Evolutionary conservation across 2,888 invertebrate genomes (phyloP).

Genomic region (Ceratothoa steindachneri): DNA sequence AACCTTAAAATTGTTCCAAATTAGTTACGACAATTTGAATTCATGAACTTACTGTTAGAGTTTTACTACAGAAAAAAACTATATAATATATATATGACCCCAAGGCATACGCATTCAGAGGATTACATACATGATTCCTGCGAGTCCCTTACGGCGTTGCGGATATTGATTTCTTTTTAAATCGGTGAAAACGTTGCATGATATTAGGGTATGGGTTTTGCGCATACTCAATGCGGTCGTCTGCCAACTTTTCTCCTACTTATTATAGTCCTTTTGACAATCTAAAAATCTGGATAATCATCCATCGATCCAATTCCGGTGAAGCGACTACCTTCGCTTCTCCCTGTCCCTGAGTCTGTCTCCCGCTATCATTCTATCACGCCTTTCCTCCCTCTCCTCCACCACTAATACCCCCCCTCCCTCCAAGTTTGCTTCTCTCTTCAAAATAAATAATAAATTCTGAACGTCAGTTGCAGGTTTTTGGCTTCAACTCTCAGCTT

Average conservation of each 20-base stretch:
- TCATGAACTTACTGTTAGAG: too few relatives aligned
- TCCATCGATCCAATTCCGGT: too few relatives aligned
- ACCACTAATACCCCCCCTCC: background rate
- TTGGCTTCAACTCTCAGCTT: constrained; percentile 95
- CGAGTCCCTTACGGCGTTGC: too few relatives aligned
- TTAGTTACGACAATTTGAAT: too few relatives aligned
- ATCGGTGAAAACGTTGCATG: background rate
- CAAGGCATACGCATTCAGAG: too few relatives aligned
- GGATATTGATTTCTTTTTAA: too few relatives aligned
- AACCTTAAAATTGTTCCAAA: too few relatives aligned
- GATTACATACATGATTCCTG: too few relatives aligned
- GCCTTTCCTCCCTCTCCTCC: background rate
- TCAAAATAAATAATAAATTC: background rate
- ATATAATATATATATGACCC: too few relatives aligned
- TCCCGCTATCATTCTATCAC: background rate
- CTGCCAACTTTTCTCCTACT: background rate
- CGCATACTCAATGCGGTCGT: background rate
- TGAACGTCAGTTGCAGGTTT: constrained; percentile 83
- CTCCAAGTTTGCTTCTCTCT: background rate
- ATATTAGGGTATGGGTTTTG: background rate
- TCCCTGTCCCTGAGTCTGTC: background rate
- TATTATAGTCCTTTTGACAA: background rate
- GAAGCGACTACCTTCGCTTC: background rate
- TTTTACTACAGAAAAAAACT: too few relatives aligned
- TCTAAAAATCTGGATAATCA: too few relatives aligned